Evolutionary conservation across 2,797 vertebrate genomes (phyloP).

Genomic region (Amblyraja radiata): DNA sequence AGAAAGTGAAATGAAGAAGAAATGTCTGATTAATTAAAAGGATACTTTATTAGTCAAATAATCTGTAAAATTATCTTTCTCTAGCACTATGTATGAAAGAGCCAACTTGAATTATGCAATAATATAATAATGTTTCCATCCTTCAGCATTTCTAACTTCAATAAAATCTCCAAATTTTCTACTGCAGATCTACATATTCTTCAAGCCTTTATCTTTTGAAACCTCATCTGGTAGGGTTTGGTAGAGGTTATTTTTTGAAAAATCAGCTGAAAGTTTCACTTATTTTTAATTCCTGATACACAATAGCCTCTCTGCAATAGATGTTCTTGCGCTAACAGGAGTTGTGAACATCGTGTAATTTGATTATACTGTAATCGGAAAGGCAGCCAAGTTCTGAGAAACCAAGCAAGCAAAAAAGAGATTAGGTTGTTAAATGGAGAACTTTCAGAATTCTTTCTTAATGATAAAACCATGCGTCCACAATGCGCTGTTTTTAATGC

Average conservation of each 20-base stretch:
- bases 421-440: background rate
- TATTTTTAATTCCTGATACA: background rate
- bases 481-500: background rate
- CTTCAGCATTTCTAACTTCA: background rate
- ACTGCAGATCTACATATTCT: background rate
- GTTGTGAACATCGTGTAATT: background rate
- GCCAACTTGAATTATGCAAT: background rate
- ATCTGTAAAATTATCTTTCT: no score
- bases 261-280: background rate
- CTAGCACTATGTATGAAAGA: background rate
- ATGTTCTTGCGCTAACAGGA: background rate
- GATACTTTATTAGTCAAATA: background rate
- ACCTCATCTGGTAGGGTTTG: no score
- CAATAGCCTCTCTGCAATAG: background rate
- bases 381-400: background rate
- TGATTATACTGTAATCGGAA: background rate
- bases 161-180: background rate
- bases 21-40: background rate
- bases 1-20: background rate
- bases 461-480: no score
- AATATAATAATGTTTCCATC: background rate
- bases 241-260: no score
- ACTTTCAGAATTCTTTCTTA: background rate
- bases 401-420: background rate
- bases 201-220: background rate